phyloP scores from a whole-genome alignment of 1,140 invertebrate species.

The Asbolus verrucosus region DNA sequence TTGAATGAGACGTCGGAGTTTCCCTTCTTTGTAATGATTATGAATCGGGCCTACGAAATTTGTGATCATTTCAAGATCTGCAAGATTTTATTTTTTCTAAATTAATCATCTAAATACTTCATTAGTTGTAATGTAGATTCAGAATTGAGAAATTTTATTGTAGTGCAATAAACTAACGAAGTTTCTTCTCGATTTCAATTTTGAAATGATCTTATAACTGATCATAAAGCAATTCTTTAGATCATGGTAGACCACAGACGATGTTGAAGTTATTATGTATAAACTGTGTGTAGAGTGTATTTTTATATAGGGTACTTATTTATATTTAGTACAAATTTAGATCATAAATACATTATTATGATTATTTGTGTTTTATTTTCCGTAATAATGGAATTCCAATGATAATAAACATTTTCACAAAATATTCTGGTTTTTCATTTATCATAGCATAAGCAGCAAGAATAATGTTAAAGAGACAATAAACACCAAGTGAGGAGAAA shows the following conservation, averaged over 20 bases:
- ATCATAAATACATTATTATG: conserved; percentile 37
- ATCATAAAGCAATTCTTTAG: conserved; percentile 32
- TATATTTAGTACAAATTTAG: conserved; percentile 63
- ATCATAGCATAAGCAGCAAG: no score
- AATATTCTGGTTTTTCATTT: no score
- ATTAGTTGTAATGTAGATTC: no score
- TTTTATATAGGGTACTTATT: conserved; percentile 64
- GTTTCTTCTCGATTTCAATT: conserved; percentile 32
- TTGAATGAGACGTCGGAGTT: no score
- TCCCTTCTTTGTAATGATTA: no score
- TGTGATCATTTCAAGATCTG: conserved; percentile 30
- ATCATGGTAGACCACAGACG: conserved; percentile 12
- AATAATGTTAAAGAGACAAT: no score
- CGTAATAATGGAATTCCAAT: no score
- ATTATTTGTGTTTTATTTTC: conserved; percentile 6
- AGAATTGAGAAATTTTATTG: conserved; percentile 39
- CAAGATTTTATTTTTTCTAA: not conserved
- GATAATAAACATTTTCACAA: no score
- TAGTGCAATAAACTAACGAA: conserved; percentile 43
- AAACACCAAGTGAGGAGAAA: no score
- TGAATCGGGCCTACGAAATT: conserved; percentile 33
- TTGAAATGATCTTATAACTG: conserved; percentile 29
- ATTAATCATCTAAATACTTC: not conserved
- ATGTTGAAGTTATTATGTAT: conserved; percentile 49
- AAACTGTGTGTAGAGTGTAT: conserved; percentile 64